phyloP scores from a whole-genome alignment of 2,888 invertebrate genomes.

The Lepas anatifera region DNA sequence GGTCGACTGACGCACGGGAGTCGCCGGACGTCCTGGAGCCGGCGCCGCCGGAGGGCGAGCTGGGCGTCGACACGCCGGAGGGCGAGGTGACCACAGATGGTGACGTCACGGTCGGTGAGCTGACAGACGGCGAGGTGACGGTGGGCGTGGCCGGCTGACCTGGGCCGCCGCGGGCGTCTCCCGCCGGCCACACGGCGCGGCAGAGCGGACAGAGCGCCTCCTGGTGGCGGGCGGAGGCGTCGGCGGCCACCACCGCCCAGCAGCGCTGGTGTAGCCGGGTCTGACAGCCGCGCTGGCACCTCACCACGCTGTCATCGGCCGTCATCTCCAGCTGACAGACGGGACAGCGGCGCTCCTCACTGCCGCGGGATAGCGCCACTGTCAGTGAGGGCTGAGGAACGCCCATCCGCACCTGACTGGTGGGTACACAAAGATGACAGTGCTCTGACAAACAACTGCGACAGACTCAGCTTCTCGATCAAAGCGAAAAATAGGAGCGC shows the following conservation, averaged over 20 bases:
- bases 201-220: slow-evolving; percentile 25
- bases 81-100: not conserved
- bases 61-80: not conserved
- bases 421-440: too few relatives aligned
- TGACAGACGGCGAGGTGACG: not conserved
- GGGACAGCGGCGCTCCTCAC: slow-evolving; percentile 34
- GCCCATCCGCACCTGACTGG: too few relatives aligned
- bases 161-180: not conserved
- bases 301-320: slow-evolving; percentile 36
- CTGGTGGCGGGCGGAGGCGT: slow-evolving; percentile 20
- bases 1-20: not conserved
- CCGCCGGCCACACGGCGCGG: slow-evolving; percentile 21
- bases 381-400: too few relatives aligned
- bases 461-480: too few relatives aligned
- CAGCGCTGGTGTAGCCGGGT: slow-evolving; percentile 38
- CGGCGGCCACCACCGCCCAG: slow-evolving; percentile 32
- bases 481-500: too few relatives aligned
- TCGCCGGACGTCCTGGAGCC: not conserved
- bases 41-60: not conserved
- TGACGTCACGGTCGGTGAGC: not conserved
- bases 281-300: slow-evolving; percentile 35
- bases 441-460: too few relatives aligned
- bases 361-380: not conserved
- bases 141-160: not conserved
- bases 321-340: slow-evolving; percentile 39